Evolutionary conservation across 2,888 invertebrate genomes (phyloP).

Genomic region (Phrixothrix hirtus): DNA sequence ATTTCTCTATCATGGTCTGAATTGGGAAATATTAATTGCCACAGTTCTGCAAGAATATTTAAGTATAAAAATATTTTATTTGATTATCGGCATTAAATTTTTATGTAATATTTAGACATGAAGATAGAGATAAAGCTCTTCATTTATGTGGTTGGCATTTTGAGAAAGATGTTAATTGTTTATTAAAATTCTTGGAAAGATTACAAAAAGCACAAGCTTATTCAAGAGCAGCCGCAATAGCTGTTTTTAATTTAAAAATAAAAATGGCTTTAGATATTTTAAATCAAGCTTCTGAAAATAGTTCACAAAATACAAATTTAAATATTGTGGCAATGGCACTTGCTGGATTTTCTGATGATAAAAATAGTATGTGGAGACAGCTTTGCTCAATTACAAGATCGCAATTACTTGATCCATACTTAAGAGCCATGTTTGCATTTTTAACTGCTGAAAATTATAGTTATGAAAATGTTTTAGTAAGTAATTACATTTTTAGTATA

Average conservation of each 20-base stretch:
- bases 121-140: constrained; percentile 78
- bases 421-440: constrained; percentile 89
- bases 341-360: constrained; percentile 85
- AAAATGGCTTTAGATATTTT: constrained; percentile 84
- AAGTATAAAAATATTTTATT: constrained; percentile 55
- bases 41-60: constrained; percentile 60
- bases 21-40: constrained; percentile 60
- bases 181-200: constrained; percentile 65
- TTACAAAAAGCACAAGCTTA: constrained; percentile 74
- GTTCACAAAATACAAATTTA: constrained; percentile 52
- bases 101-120: constrained; percentile 65
- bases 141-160: constrained; percentile 90
- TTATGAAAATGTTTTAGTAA: constrained; percentile 76
- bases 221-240: constrained; percentile 87
- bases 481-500: constrained; percentile 38
- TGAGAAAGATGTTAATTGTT: constrained; percentile 67
- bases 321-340: constrained; percentile 78
- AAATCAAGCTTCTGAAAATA: constrained; percentile 65
- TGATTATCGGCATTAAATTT: no score
- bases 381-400: constrained; percentile 73
- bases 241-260: constrained; percentile 86
- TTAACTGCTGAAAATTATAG: constrained; percentile 78
- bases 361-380: constrained; percentile 77
- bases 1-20: constrained; percentile 67
- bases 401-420: constrained; percentile 85